Evolutionary conservation across 2,797 vertebrate genomes (phyloP).

Genomic region (Lophotriccus pileatus): DNA sequence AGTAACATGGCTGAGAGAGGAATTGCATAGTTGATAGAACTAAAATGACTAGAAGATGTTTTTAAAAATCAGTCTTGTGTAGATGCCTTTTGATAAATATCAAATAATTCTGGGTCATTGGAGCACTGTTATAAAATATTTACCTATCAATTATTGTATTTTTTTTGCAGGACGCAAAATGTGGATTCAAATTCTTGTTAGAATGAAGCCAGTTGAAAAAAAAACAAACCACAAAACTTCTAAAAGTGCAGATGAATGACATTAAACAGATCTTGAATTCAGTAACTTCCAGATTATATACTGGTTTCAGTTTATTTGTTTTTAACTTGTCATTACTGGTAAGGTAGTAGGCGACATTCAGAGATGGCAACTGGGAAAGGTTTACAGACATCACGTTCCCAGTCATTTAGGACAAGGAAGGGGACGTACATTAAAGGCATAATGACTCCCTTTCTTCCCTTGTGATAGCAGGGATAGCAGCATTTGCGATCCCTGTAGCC

Average conservation of each 20-base stretch:
- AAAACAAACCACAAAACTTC: rapidly evolving
- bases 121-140: neutral
- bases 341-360: neutral
- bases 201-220: neutral
- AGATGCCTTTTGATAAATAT: neutral
- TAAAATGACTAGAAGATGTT: neutral
- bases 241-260: neutral
- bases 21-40: neutral
- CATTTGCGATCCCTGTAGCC: neutral
- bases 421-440: neutral
- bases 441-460: neutral
- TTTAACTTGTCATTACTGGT: neutral
- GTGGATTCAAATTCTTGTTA: neutral
- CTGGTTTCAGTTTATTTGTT: neutral
- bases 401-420: neutral
- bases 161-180: neutral
- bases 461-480: neutral
- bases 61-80: neutral
- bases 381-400: neutral
- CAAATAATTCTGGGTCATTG: neutral
- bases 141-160: too few relatives aligned
- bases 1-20: neutral
- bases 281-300: neutral
- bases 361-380: neutral
- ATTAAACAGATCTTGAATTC: neutral